Conservation (phyloP, 2,888 invertebrate genomes). For the Campoplex capitator region DNA sequence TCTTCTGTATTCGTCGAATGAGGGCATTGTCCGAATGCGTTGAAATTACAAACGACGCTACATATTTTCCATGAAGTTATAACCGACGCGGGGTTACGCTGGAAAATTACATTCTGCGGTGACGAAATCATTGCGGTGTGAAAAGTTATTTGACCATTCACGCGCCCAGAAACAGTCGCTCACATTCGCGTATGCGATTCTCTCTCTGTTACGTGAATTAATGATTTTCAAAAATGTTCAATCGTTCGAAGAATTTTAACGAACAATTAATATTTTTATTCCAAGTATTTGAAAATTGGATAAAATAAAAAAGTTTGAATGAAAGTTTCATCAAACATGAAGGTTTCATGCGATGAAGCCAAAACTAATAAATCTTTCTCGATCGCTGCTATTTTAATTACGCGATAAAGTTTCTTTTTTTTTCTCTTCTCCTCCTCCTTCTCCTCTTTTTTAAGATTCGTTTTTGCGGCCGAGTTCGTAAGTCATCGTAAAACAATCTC, state of each 20-base stretch:
- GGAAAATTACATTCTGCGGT: slow-evolving; percentile 51
- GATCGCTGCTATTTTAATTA: neutral
- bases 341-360: slow-evolving; percentile 31
- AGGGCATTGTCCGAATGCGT: neutral
- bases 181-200: neutral
- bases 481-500: slow-evolving; percentile 49
- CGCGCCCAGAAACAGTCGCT: neutral
- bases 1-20: slow-evolving; percentile 9
- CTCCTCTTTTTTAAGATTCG: neutral
- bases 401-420: neutral
- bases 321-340: neutral
- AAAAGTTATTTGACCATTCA: slow-evolving; percentile 3
- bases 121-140: slow-evolving; percentile 24
- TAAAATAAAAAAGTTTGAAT: neutral
- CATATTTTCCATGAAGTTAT: slow-evolving; percentile 20
- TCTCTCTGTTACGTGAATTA: neutral
- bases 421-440: neutral
- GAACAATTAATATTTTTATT: neutral
- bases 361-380: slow-evolving; percentile 18
- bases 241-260: neutral
- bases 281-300: neutral
- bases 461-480: slow-evolving; percentile 14
- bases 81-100: neutral
- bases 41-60: slow-evolving; percentile 20
- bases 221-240: neutral